Evolutionary conservation across 2,888 invertebrate genomes (phyloP), one percentile per base, ranked within the genome.

Genomic region (Muscina levida): DNA sequence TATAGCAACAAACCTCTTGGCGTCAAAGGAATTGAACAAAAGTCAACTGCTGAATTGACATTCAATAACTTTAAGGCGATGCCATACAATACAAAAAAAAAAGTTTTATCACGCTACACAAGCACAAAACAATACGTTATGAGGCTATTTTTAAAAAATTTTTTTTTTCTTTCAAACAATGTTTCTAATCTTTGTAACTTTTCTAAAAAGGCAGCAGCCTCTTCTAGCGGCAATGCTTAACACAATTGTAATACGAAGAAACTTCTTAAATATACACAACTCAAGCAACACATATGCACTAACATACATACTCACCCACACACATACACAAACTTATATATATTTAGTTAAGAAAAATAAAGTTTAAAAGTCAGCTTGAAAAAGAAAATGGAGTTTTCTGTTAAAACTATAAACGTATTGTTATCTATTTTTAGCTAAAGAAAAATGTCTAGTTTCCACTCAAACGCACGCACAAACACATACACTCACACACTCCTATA

Each of bases 341-440:
- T 48, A 17, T 19, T 3, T 48, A 19, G 15, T 31, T 31, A 31
- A 5, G 31, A 13, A 53, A 48, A 48, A 53, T 24, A 59, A 68
- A 75, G 75, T 53, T 70, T 15, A 51, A 71, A 71, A 66, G 53
- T 53, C 53, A 24, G 24, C 13, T 53, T 53, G 24, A 53, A 31
- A 24, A 53, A 24, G 2, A 53, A 53, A 31, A 24, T 22, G 13
- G 2, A 3, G 1, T 24, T 71, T 71, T 71, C 24, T 46, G 31
- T 71, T 71, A 65, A 65, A 65, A 59, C 11, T 22, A n/a, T 24
- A 66, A 66, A 56, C 22, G 70, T 76, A 65, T 70, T 65, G 76
- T 71, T 76, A 76, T 71, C 76, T 65, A 31, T 65, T 37, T n/a
- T 46, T 44, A 44, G 31, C 31, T 5, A 31, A 31, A 8, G 31